A percentile compares a stretch with the other conserved stretches of the same genome.
Evolutionary conservation across 2,888 invertebrate species (phyloP).

Genomic region (Disparrhopalites patrizii): DNA sequence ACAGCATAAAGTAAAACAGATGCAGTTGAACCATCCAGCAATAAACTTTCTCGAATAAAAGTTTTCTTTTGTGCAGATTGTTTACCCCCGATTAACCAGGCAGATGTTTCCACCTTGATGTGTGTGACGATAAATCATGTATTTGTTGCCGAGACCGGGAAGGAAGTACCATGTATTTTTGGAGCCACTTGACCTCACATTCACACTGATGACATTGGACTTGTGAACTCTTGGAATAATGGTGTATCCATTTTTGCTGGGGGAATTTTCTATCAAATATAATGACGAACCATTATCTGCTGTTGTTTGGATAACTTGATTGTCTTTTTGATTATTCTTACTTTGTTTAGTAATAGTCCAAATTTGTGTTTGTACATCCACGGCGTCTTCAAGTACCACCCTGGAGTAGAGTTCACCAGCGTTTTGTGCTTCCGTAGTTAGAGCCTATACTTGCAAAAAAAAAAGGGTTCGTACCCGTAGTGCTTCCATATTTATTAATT

Average conservation of each 20-base stretch:
- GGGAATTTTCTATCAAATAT: conserved; percentile 6
- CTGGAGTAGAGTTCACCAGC: conserved; percentile 6
- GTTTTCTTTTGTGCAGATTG: not conserved
- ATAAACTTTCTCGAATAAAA: not conserved
- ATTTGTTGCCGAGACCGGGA: conserved; percentile 19
- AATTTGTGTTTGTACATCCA: conserved; percentile 9
- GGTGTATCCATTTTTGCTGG: conserved; percentile 14
- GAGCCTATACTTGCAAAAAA: conserved; percentile 1
- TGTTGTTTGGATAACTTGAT: not conserved
- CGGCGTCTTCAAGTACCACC: conserved; percentile 20
- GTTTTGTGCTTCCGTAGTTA: conserved; percentile 18
- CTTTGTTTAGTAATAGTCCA: conserved; percentile 16
- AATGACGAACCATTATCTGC: not conserved
- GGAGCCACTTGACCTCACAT: conserved; percentile 1
- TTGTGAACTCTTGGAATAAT: conserved; percentile 5
- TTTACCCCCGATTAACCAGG: not conserved
- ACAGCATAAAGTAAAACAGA: too few relatives aligned
- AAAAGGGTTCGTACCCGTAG: not conserved
- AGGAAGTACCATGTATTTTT: conserved; percentile 27
- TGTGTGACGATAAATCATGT: conserved; percentile 26
- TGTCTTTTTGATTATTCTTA: not conserved
- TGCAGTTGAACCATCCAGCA: too few relatives aligned
- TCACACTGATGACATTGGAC: conserved; percentile 1
- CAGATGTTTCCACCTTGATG: conserved; percentile 20
- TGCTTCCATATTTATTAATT: not conserved